Evolutionary conservation across 2,888 invertebrate species (phyloP).

Genomic region (Drosophila austrosaltans): DNA sequence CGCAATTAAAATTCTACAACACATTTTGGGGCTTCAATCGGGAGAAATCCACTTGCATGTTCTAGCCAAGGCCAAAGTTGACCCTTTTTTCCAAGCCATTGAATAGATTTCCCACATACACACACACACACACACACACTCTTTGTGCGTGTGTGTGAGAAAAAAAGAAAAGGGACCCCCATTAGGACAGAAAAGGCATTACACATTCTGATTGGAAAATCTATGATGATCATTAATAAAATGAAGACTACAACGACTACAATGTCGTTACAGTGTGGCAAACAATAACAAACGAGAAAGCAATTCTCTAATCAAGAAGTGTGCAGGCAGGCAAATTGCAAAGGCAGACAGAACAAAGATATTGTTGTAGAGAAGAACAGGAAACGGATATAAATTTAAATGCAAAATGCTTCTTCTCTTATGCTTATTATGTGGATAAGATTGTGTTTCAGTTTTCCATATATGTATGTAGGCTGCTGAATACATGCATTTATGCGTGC

Average conservation of each 20-base stretch:
- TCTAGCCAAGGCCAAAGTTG: slow-evolving; percentile 35
- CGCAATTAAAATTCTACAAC: slow-evolving; percentile 71
- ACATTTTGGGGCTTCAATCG: slow-evolving; percentile 36
- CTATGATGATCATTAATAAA: slow-evolving; percentile 74
- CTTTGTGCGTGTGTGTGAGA: no score
- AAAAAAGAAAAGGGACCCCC: slow-evolving; percentile 37
- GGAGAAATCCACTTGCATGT: slow-evolving; percentile 33
- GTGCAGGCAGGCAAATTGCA: slow-evolving; percentile 37
- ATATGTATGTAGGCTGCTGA: slow-evolving; percentile 14
- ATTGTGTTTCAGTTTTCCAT: slow-evolving; percentile 27
- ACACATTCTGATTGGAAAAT: slow-evolving; percentile 72
- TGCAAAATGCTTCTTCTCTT: slow-evolving; percentile 28
- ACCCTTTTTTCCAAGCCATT: slow-evolving; percentile 77
- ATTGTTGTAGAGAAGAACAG: background rate
- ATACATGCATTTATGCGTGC: slow-evolving; percentile 58
- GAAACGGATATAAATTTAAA: slow-evolving; percentile 42
- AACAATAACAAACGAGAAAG: slow-evolving; percentile 52
- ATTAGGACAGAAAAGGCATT: slow-evolving; percentile 55
- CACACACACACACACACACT: slow-evolving; percentile 23
- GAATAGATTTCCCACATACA: slow-evolving; percentile 57
- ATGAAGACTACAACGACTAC: slow-evolving; percentile 47
- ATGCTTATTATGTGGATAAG: slow-evolving; percentile 5
- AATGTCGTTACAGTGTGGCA: slow-evolving; percentile 48
- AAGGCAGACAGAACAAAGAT: background rate
- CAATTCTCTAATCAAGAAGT: slow-evolving; percentile 57